phyloP scores from a whole-genome alignment of 2,113 vertebrate genomes.

The Potamarius usumacintae region DNA sequence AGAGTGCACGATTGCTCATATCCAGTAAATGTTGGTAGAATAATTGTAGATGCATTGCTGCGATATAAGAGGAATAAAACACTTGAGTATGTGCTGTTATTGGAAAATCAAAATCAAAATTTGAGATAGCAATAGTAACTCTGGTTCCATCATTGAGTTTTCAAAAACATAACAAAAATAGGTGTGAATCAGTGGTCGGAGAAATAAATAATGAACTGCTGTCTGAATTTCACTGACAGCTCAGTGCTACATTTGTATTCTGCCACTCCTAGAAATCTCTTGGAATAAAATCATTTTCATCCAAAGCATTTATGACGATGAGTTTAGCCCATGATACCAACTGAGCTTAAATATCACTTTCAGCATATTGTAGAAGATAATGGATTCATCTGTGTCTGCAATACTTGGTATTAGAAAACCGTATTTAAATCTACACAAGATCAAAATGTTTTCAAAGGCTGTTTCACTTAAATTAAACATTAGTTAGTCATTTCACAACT shows the following conservation, averaged over 20 bases:
- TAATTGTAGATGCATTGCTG: neutral
- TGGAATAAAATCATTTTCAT: neutral
- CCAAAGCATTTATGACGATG: neutral
- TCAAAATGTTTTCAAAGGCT: neutral
- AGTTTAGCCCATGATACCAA: neutral
- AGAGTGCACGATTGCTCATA: too few species aligned
- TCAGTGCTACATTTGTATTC: too few species aligned
- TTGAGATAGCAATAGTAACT: neutral
- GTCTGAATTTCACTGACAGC: too few species aligned
- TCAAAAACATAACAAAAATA: neutral
- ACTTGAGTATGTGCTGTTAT: neutral
- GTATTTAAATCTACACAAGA: neutral
- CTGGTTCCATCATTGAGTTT: neutral
- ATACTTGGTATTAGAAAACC: neutral
- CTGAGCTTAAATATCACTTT: neutral
- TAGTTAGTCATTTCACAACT: slow-evolving; percentile 22
- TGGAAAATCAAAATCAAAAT: neutral
- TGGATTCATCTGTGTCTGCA: neutral
- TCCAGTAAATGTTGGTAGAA: too few species aligned
- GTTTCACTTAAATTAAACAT: neutral
- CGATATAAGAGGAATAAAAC: neutral
- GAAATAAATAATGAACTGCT: neutral
- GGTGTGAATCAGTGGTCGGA: neutral
- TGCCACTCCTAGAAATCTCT: neutral
- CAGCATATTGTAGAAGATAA: neutral